These are phyloP conservation scores for Phenacoccus solenopsis DNA, from an alignment of 1,140 invertebrate species.

Conservation along the genomic window DNA sequence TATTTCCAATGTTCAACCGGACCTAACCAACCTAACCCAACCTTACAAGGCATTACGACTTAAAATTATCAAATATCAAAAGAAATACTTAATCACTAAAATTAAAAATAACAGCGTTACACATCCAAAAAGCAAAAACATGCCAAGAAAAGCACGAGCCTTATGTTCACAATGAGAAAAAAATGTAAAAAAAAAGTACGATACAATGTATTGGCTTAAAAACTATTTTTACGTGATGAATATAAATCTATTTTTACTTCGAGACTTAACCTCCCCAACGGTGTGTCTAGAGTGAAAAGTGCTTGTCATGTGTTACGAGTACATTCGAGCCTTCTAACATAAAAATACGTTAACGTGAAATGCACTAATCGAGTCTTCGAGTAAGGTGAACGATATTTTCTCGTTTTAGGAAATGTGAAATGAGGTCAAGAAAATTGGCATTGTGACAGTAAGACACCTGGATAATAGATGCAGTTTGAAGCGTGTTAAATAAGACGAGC, in stretches of 20 bases:
- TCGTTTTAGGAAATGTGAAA: background rate
- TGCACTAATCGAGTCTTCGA: background rate
- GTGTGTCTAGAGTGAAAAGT: no score
- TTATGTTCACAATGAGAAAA: no score
- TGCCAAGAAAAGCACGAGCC: background rate
- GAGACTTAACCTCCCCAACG: no score
- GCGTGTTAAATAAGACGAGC: background rate
- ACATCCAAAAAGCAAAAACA: background rate
- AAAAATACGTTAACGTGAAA: background rate
- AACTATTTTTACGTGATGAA: background rate
- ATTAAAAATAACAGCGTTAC: no score
- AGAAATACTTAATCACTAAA: no score
- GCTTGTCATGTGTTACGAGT: no score
- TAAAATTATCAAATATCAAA: no score
- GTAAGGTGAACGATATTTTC: no score
- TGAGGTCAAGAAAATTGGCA: background rate
- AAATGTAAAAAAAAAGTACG: background rate
- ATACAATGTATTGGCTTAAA: background rate
- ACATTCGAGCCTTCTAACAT: background rate
- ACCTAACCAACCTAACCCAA: no score
- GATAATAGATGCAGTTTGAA: background rate
- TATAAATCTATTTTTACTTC: background rate
- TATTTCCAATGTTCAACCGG: no score
- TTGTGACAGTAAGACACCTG: background rate
- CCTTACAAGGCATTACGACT: no score